Evolutionary conservation across 2,888 invertebrate genomes (phyloP), one percentile per base, ranked within the genome.

Genomic region (Brachynemurus nebulosus): DNA sequence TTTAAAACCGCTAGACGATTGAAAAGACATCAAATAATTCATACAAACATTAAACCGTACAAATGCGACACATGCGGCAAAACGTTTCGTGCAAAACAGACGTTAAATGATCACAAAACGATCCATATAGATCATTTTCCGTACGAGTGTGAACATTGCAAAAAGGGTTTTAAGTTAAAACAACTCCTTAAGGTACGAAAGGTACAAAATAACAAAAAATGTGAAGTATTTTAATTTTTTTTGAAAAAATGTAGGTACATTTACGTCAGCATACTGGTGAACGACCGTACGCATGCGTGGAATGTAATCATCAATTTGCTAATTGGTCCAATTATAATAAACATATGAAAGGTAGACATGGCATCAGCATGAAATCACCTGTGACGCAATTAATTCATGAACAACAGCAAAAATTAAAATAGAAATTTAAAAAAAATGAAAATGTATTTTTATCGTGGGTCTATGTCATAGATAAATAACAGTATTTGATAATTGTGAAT

Each of bases 311-410:
- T 19, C 18, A 12, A 17, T 37, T 37, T 37, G 19, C 37, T 12
- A 37, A 37, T 37, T 37, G 37, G 37, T 37, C 37, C 4, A 37
- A 37, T 37, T 37, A 37, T 37, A 37, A 37, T 16, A 37, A 37
- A 19, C 37, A 37, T 20, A 37, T 37, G 37, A 37, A 37, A 37
- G 8, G 37, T 19, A 8, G 19, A 19, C 37, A 37, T 37, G 37
- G 37, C 2, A 19, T 19, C 17, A 37, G 20, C 12, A 37, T 37
- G 37, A 19, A 18, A 37, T 37, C 37, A 5, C 37, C 19, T 20
- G 20, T 19, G 9, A 37, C 37, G 9, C 37, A 37, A 12, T 3
- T 37, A 19, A 37, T 37, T 37, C 17, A 37, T 19, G 37, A 18
- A 20, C 37, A 37, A 19, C 19, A 20, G 3, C 19, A 37, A 14